Evolutionary conservation across 2,888 invertebrate species (phyloP).

Genomic region (Rosalia funebris): DNA sequence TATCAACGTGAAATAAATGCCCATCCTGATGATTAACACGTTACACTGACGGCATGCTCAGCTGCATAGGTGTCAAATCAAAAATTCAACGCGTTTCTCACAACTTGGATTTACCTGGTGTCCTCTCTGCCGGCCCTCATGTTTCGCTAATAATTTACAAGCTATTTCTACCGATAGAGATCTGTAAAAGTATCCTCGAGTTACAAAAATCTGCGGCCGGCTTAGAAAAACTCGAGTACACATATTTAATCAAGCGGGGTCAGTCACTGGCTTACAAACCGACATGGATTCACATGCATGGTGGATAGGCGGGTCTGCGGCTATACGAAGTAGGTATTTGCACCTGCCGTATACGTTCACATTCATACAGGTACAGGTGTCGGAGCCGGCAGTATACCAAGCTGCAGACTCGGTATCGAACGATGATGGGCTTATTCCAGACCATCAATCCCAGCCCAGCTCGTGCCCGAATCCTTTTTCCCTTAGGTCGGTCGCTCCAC

Average conservation of each 20-base stretch:
- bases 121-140: no score
- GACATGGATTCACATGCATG: constrained; percentile 21
- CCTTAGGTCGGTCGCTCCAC: constrained; percentile 13
- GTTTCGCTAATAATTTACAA: constrained; percentile 4
- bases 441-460: constrained; percentile 31
- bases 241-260: constrained; percentile 11
- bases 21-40: not conserved
- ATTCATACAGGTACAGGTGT: constrained; percentile 54
- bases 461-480: constrained; percentile 26
- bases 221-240: not conserved
- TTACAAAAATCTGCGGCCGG: not conserved
- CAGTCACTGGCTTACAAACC: constrained; percentile 19
- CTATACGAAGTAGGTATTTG: constrained; percentile 34
- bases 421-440: constrained; percentile 19
- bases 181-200: not conserved
- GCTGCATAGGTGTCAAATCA: not conserved
- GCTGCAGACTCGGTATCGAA: constrained; percentile 25
- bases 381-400: constrained; percentile 25
- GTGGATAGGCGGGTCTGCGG: constrained; percentile 14
- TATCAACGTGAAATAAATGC: no score
- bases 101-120: not conserved
- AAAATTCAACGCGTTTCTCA: not conserved
- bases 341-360: constrained; percentile 52
- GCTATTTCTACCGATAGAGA: not conserved
- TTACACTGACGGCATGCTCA: not conserved